Evolutionary conservation across 2,888 invertebrate species (phyloP), one percentile per base, ranked within the genome.

Genomic region (Allolobophora icterica): DNA sequence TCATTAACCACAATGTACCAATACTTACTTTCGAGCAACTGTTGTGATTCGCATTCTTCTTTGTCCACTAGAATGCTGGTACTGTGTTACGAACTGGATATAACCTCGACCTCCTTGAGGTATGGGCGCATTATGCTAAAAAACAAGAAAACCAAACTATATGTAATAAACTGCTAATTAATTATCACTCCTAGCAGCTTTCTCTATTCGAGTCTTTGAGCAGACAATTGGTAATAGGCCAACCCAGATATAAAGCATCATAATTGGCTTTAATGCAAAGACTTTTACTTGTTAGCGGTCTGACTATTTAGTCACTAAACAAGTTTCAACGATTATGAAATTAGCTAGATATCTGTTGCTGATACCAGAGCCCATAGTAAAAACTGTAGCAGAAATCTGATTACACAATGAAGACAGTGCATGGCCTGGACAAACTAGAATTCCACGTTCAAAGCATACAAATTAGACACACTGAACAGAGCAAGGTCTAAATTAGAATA

Each of bases 1-100:
- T 21, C 52, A 21, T 52, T 52, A 52, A 19, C 19, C 19, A 52
- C 33, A 33, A 33, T 84, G 21, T 33, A 34, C 13, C 33, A 33
- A 84, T 4, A 89, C 95, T 94, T 95, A 98, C 97, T 98, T 98
- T 96, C 99, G 97, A n/a, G 99, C 98, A 35, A 99, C 96, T 0
- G 99, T 99, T 35, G 99, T 99, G 90, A 99, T 99, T 87, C 99
- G 96, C 92, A 99, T 98, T 93, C 99, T 97, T 92, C 98, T 96
- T 95, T 99, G 98, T 0, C 99, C 99, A 95, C 97, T 98, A 24
- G 99, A 97, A 96, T 99, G 99, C 94, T 99, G 99, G 96, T 99
- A 99, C 95, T 99, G 98, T 0, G 99, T 98, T 93, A 99, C 98
- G 95, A 99, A 98, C 95, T 99, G 99, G 92, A 99, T 97, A 94